A percentile compares a stretch with the other conserved stretches of the same genome.
Conservation (phyloP, 1,140 invertebrate species). For the Neotoxoptera formosana region DNA sequence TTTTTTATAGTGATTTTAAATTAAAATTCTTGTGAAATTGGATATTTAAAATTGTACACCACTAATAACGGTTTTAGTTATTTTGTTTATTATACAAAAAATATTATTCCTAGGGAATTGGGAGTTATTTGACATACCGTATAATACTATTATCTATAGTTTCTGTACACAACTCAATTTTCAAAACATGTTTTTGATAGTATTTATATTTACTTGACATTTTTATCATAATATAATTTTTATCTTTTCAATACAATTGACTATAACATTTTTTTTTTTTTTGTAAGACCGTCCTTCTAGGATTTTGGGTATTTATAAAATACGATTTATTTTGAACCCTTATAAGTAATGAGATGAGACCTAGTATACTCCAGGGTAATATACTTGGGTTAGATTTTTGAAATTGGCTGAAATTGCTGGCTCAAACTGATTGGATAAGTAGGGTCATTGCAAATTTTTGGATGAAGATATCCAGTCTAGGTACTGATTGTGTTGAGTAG, state of each 20-base stretch:
- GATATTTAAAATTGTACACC: no score
- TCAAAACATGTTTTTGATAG: not conserved
- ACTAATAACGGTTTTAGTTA: no score
- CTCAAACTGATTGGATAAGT: not conserved
- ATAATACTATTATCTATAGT: no score
- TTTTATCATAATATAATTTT: not conserved
- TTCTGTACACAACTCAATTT: not conserved
- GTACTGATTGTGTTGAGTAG: not conserved
- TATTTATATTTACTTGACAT: not conserved
- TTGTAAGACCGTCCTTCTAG: not conserved
- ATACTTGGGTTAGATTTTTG: not conserved
- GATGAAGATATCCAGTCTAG: not conserved
- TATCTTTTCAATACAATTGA: not conserved
- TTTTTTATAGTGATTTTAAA: not conserved
- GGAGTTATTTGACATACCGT: no score
- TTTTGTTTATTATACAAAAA: no score
- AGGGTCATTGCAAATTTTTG: not conserved
- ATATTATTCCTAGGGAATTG: no score
- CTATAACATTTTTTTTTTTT: not conserved
- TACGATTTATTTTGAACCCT: not conserved
- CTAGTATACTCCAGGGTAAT: not conserved
- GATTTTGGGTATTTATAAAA: not conserved
- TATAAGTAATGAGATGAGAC: not conserved
- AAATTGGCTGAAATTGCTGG: not conserved
- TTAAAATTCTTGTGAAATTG: no score